Evolutionary conservation across 1,140 invertebrate species (phyloP).

Genomic region (Diploscapter pachys): DNA sequence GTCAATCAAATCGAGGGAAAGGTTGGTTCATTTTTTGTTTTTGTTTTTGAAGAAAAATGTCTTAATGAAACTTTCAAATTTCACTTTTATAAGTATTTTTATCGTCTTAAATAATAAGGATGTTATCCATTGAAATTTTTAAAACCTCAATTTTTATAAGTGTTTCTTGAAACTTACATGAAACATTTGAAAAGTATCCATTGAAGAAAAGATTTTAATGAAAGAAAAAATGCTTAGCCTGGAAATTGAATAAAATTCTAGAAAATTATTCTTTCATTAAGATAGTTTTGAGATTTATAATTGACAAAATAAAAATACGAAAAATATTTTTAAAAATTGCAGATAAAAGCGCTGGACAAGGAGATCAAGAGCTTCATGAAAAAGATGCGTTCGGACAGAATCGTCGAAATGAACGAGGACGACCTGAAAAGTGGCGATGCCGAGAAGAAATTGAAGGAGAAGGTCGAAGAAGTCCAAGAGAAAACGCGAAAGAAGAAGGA

Average conservation of each 20-base stretch:
- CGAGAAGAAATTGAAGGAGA: constrained; percentile 19
- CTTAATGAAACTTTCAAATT: no score
- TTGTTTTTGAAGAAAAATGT: background rate
- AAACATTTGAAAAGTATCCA: no score
- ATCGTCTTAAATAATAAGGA: no score
- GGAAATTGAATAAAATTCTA: background rate
- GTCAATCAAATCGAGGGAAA: constrained; percentile 60
- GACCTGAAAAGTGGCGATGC: constrained; percentile 16
- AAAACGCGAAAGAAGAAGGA: background rate
- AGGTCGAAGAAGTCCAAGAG: background rate
- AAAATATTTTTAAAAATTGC: constrained; percentile 8
- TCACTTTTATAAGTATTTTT: no score
- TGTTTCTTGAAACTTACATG: no score
- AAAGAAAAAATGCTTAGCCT: no score
- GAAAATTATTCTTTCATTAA: background rate
- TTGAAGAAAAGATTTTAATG: no score
- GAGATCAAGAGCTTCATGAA: constrained; percentile 40
- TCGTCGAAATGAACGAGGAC: constrained; percentile 27
- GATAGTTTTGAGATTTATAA: background rate
- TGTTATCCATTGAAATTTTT: no score
- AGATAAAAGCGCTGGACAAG: constrained; percentile 36
- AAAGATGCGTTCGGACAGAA: constrained; percentile 40
- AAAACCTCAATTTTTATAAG: no score
- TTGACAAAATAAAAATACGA: background rate
- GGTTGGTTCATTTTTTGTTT: constrained; percentile 46